phyloP scores from a whole-genome alignment of 2,888 invertebrate genomes.

The Patella ulyssiponensis region DNA sequence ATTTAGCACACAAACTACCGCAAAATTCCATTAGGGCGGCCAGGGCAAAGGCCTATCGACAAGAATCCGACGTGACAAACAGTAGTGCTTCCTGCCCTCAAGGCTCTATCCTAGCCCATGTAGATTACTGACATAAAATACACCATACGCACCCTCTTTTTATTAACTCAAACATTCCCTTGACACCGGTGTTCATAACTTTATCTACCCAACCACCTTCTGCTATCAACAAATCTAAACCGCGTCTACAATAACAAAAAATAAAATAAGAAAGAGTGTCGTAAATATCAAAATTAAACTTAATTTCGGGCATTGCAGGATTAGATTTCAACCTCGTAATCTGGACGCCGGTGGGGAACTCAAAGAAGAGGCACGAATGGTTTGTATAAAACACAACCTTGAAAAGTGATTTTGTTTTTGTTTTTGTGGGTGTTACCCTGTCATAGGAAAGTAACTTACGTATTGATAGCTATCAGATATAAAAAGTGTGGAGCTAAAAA shows the following conservation, averaged over 20 bases:
- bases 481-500: slow-evolving; percentile 74
- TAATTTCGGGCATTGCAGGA: too few relatives aligned
- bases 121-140: not conserved
- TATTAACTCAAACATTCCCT: slow-evolving; percentile 70
- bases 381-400: not conserved
- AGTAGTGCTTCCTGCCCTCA: too few relatives aligned
- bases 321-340: not conserved
- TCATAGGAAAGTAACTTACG: slow-evolving; percentile 58
- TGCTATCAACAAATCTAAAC: slow-evolving; percentile 66
- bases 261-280: too few relatives aligned
- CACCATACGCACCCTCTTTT: slow-evolving; percentile 56
- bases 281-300: too few relatives aligned
- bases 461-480: slow-evolving; percentile 73
- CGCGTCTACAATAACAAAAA: slow-evolving; percentile 52
- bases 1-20: not conserved
- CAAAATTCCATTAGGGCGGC: too few relatives aligned
- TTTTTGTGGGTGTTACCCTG: too few relatives aligned
- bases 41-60: too few relatives aligned
- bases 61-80: too few relatives aligned
- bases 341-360: not conserved
- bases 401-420: too few relatives aligned
- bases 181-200: slow-evolving; percentile 67
- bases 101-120: too few relatives aligned
- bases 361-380: not conserved
- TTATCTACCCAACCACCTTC: slow-evolving; percentile 71